phyloP scores from a whole-genome alignment of 2,113 vertebrate genomes.

The Cavia porcellus region DNA sequence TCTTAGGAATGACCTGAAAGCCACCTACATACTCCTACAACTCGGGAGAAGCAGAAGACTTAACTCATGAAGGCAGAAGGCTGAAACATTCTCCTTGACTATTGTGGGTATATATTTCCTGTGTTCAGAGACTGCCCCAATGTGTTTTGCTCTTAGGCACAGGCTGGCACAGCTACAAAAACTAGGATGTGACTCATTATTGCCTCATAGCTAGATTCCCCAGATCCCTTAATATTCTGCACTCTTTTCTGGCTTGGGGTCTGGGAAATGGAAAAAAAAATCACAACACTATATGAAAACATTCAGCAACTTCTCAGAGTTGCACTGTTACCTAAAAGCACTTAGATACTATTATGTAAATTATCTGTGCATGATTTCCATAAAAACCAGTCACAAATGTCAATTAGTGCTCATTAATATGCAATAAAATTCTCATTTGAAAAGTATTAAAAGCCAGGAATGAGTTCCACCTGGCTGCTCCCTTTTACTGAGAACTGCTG shows the following conservation, averaged over 20 bases:
- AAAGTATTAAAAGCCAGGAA: conserved; percentile 65
- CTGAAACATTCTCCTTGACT: not conserved
- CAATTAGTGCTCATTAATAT: conserved; percentile 85
- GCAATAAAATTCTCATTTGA: conserved; percentile 81
- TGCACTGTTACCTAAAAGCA: conserved; percentile 48
- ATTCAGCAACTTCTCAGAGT: conserved; percentile 31
- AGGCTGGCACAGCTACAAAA: not conserved
- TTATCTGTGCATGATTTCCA: not conserved
- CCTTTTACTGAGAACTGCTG: conserved; percentile 65
- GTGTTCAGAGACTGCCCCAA: not conserved
- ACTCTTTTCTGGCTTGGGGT: not conserved
- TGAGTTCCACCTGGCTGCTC: conserved; percentile 81
- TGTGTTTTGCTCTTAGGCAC: not conserved
- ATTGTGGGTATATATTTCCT: not conserved
- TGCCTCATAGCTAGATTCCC: not conserved
- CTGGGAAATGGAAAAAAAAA: not conserved
- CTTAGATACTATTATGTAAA: conserved; percentile 71
- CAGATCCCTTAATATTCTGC: conserved; percentile 41
- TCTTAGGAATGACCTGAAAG: not conserved
- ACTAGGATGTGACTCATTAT: not conserved
- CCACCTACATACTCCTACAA: not conserved
- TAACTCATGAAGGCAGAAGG: not conserved
- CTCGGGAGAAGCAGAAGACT: not conserved
- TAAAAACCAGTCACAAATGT: conserved; percentile 75
- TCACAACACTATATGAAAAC: conserved; percentile 15